Conservation (phyloP, 2,888 invertebrate genomes). For the Mechanitis mazaeus region DNA sequence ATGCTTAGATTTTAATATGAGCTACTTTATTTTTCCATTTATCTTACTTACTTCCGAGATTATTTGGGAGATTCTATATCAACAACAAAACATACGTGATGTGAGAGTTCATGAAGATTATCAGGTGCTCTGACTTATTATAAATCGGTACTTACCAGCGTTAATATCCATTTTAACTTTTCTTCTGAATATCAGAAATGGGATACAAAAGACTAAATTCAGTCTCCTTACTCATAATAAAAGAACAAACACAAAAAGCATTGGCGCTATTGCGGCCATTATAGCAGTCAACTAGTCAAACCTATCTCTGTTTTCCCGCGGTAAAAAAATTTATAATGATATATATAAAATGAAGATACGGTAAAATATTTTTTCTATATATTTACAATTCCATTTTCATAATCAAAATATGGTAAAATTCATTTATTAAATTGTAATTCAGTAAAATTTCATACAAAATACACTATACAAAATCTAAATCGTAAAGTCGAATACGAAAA, state of each 20-base stretch:
- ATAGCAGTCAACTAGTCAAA: conserved; percentile 70
- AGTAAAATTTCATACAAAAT: conserved; percentile 25
- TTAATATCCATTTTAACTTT: conserved; percentile 69
- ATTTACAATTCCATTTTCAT: conserved; percentile 18
- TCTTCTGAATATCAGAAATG: conserved; percentile 42
- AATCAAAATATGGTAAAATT: conserved; percentile 14
- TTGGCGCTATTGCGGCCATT: conserved; percentile 77
- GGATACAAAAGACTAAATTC: conserved; percentile 44
- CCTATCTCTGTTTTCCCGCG: conserved; percentile 73
- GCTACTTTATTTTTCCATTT: too few species aligned
- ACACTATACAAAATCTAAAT: conserved; percentile 18
- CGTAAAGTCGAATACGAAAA: conserved; percentile 27
- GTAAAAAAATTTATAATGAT: conserved; percentile 42
- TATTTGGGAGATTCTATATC: not conserved
- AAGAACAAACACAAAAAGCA: conserved; percentile 67
- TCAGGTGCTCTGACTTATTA: conserved; percentile 11
- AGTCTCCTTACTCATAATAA: conserved; percentile 49
- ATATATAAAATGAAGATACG: conserved; percentile 28
- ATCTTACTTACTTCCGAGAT: not conserved
- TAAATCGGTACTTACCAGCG: conserved; percentile 57
- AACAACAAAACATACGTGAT: conserved; percentile 15
- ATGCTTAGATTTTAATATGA: too few species aligned
- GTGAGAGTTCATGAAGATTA: conserved; percentile 9
- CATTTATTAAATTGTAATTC: conserved; percentile 12
- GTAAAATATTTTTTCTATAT: conserved; percentile 20